Percentiles rank a stretch among this genome's conserved stretches.
phyloP scores from a whole-genome alignment of 1,140 invertebrate species.

The Elysia chlorotica region DNA sequence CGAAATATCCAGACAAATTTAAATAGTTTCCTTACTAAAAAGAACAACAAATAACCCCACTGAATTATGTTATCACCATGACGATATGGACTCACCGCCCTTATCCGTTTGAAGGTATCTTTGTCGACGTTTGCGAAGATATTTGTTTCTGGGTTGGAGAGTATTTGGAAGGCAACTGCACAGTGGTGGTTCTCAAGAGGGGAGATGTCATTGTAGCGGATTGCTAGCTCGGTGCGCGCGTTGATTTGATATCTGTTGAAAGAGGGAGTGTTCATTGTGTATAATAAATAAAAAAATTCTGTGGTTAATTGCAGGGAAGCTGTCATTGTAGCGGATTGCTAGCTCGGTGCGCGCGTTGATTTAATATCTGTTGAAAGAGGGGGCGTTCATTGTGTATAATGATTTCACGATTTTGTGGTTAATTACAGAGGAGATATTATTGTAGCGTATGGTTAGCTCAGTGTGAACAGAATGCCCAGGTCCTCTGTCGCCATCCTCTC shows the following conservation, averaged over 20 bases:
- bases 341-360: too few species aligned
- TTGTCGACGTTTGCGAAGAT: constrained; percentile 83
- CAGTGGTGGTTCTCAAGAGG: constrained; percentile 89
- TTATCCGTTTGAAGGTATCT: constrained; percentile 85
- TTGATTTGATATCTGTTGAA: constrained; percentile 71
- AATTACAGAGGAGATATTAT: too few species aligned
- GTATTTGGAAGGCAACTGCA: constrained; percentile 81
- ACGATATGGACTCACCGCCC: constrained; percentile 64
- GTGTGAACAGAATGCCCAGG: constrained; percentile 78
- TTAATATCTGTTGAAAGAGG: constrained; percentile 44
- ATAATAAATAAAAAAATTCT: not conserved
- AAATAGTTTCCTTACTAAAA: too few species aligned
- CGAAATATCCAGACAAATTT: too few species aligned
- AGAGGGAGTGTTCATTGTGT: not conserved
- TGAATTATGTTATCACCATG: too few species aligned
- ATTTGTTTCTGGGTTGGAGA: constrained; percentile 80
- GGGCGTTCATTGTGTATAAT: not conserved
- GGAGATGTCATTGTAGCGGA: constrained; percentile 88
- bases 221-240: constrained; percentile 81
- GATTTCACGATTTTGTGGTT: too few species aligned
- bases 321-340: too few species aligned
- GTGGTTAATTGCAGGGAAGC: too few species aligned
- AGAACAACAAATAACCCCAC: too few species aligned
- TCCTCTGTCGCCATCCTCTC: constrained; percentile 76
- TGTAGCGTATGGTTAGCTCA: too few species aligned